Evolutionary conservation across 2,888 invertebrate species (phyloP).

Genomic region (Miltochrista miniata): DNA sequence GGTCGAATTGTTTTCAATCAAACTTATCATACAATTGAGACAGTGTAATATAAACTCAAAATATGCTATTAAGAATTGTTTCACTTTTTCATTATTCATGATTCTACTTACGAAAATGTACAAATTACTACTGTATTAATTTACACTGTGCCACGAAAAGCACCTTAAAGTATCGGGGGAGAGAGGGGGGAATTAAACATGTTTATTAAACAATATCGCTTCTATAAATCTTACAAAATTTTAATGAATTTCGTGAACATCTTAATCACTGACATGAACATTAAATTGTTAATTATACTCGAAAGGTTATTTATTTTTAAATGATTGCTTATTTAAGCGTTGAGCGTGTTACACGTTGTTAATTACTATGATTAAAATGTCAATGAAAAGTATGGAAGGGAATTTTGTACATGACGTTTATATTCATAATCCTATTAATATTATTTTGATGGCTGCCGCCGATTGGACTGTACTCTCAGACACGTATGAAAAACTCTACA

Average conservation of each 20-base stretch:
- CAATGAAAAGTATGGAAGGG: background rate
- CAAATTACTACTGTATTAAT: too few species aligned
- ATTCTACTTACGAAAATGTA: too few species aligned
- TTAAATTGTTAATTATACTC: conserved; percentile 28
- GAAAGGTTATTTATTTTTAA: conserved; percentile 12
- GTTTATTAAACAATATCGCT: conserved; percentile 35
- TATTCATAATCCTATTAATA: background rate
- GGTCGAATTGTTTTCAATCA: too few species aligned
- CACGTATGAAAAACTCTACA: too few species aligned
- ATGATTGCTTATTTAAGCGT: conserved; percentile 1
- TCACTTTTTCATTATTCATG: too few species aligned
- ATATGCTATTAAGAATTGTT: too few species aligned
- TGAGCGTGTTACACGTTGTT: background rate
- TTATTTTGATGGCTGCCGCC: too few species aligned
- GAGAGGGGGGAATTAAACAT: conserved; percentile 37
- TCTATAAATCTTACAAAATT: conserved; percentile 38
- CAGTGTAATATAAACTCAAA: too few species aligned
- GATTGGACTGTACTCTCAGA: too few species aligned
- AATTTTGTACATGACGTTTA: background rate
- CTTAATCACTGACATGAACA: conserved; percentile 29
- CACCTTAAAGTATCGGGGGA: too few species aligned
- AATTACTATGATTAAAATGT: conserved; percentile 4
- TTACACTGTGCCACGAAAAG: too few species aligned
- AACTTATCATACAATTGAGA: too few species aligned
- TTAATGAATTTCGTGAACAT: conserved; percentile 41